Evolutionary conservation across 2,888 invertebrate genomes (phyloP), one percentile per base, ranked within the genome.

Genomic region (Ypsolopha scabrella): DNA sequence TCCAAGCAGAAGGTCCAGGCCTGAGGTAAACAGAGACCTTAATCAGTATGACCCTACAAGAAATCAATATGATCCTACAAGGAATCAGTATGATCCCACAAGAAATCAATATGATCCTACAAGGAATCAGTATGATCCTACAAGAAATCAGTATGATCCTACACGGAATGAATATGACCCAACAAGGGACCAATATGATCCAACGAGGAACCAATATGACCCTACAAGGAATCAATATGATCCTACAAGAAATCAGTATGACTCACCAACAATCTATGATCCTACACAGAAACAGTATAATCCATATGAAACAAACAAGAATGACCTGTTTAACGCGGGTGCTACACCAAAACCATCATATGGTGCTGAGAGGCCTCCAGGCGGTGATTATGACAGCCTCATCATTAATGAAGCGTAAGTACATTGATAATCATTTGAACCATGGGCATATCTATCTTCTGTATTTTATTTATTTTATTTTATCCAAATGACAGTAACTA

Each of bases 341-440:
- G 73, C 67, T 35, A 73, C 73, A 43, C 70, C 67, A 0, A 69
- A 68, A 51, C 71, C 80, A 0, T 51, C 68, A 0, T 85, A 82
- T 82, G 82, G 24, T 24, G 24, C 24, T 24, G 24, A 24, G 24
- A 74, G 72, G 51, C 64, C 65, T 51, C 69, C 70, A 9, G 66
- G 75, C 9, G 52, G 85, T 47, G 87, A 87, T 52, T 73, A 81
- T 58, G 86, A 86, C 35, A 88, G 80, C 65, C 72, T 88, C 45
- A 87, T 88, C 41, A 87, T 88, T 44, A 85, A 82, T 70, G 88
- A 88, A 67, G 88, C 88, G 88, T 88, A 70, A 88, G 88, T 83
- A 58, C 52, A 39, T 48, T 44, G 6, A 8, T 11, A 24, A 24
- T 11, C 33, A 2, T 33, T 51, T 43, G 8, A 33, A 38, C 11